phyloP scores from a whole-genome alignment of 2,888 invertebrate genomes.

The Stegophylla sp. region DNA sequence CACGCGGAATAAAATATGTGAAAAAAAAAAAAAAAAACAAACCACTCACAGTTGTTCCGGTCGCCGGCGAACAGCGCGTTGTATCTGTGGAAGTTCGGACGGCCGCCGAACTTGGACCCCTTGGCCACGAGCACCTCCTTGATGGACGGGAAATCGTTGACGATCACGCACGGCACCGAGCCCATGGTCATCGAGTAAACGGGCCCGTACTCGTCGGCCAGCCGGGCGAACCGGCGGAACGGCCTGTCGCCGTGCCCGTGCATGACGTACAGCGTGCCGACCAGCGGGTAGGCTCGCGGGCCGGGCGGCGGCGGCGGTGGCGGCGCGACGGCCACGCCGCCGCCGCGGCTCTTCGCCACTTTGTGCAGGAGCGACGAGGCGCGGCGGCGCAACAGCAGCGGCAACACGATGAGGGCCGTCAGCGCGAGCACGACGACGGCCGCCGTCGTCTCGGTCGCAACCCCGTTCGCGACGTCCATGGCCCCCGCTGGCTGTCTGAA shows the following conservation, averaged over 20 bases:
- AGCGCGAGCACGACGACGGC: background rate
- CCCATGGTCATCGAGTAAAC: slow-evolving; percentile 77
- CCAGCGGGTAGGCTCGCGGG: slow-evolving; percentile 73
- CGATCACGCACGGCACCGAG: slow-evolving; percentile 74
- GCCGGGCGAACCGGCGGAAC: slow-evolving; percentile 75
- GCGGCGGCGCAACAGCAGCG: no score
- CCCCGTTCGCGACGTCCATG: no score
- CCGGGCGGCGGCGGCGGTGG: slow-evolving; percentile 65
- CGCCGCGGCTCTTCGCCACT: background rate
- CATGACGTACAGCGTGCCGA: slow-evolving; percentile 75
- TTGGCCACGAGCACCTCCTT: slow-evolving; percentile 80
- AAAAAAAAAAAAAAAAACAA: no score
- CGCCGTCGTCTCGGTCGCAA: background rate
- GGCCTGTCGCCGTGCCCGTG: slow-evolving; percentile 72
- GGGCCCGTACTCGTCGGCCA: slow-evolving; percentile 75
- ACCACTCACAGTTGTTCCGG: slow-evolving; percentile 86
- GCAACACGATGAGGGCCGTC: no score
- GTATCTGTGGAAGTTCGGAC: slow-evolving; percentile 82
- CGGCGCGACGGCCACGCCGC: background rate
- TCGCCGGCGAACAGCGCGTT: slow-evolving; percentile 84
- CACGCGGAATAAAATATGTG: no score
- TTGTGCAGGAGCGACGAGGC: background rate
- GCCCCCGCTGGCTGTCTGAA: no score
- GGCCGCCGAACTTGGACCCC: slow-evolving; percentile 81
- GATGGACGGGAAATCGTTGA: slow-evolving; percentile 76